Percentiles rank a stretch among this genome's conserved stretches.
These are phyloP conservation scores for Entomyzon cyanotis DNA, from an alignment of 2,113 vertebrate genomes.

Conservation along the genomic window DNA sequence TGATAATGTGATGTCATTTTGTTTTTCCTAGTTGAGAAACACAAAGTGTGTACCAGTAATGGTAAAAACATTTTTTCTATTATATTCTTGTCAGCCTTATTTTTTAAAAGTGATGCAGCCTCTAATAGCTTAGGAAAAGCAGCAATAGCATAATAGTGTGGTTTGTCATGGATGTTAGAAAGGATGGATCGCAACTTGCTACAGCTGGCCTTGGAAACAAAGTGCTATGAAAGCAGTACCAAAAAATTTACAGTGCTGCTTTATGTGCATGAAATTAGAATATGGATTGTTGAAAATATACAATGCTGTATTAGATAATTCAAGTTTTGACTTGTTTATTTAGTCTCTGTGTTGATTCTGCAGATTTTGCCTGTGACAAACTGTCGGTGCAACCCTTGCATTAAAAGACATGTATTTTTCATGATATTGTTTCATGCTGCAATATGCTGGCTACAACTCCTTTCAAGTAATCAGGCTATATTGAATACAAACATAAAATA, in stretches of 20 bases:
- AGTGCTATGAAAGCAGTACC: conserved; percentile 33
- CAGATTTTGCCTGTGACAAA: conserved; percentile 72
- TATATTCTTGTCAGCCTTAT: conserved; percentile 34
- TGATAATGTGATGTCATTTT: conserved; percentile 33
- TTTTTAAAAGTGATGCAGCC: conserved; percentile 46
- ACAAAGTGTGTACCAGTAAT: conserved; percentile 22
- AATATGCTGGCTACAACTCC: conserved; percentile 60
- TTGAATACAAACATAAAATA: conserved; percentile 72
- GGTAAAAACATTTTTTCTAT: conserved; percentile 42
- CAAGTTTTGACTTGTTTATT: conserved; percentile 70
- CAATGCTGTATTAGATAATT: conserved; percentile 58
- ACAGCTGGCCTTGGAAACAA: conserved; percentile 49
- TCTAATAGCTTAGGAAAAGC: conserved; percentile 45
- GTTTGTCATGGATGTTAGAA: conserved; percentile 47
- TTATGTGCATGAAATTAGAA: conserved; percentile 67
- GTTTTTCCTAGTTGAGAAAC: conserved; percentile 34
- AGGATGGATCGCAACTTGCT: conserved; percentile 37
- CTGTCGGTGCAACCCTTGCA: conserved; percentile 62
- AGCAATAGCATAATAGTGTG: conserved; percentile 38
- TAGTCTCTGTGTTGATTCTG: conserved; percentile 73
- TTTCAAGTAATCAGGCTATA: conserved; percentile 77
- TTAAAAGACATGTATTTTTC: conserved; percentile 79
- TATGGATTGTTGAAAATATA: conserved; percentile 60
- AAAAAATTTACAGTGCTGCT: conserved; percentile 56
- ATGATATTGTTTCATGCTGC: conserved; percentile 68